Evolutionary conservation across 2,797 vertebrate genomes (phyloP), one percentile per base, ranked within the genome.

Genomic region (Champsocephalus esox): DNA sequence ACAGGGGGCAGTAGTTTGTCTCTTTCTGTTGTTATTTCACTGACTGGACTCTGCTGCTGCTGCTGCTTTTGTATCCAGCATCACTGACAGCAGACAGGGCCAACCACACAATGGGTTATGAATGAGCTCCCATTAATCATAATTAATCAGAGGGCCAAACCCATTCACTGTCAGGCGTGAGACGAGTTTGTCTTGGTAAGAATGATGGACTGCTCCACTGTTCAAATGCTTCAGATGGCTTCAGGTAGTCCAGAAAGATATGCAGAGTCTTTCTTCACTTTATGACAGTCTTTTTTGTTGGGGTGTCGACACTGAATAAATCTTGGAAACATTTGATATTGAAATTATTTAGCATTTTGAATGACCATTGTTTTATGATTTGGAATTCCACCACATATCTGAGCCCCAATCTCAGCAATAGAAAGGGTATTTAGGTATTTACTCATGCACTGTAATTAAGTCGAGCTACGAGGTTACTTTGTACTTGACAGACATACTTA

Each of bases 1-100:
- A 90, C 78, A 93, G 93, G 90, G 88, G 93, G 92, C 92, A 92
- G 89, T 92, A 89, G 88, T 84, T 73, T 74, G 75, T 83, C 80
- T 91, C 66, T 70, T 24, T 74, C 19, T 72, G 66, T 51, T 57
- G 60, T 49, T 4, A 21, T 73, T 76, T 62, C 74, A 70, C 12
- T 32, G 38, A 60, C 24, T 59, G 11, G 46, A 63, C 63, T 69
- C 55, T 38, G 43, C 52, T 57, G 21, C 21, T 21, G 21, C 21
- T 24, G 48, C 58, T 65, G 72, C 60, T 34, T 59, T 64, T 81
- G 69, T 24, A 34, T 75, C 68, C 58, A 49, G 67, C 79, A 55
- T 32, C 64, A 62, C 60, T 86, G 82, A 91, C 86, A 88, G 87
- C 83, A 76, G 54, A 32, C 81, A 61, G 73, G 63, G 41, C 84